Conservation (phyloP, 1,140 invertebrate species). For the Ericerus pela region DNA sequence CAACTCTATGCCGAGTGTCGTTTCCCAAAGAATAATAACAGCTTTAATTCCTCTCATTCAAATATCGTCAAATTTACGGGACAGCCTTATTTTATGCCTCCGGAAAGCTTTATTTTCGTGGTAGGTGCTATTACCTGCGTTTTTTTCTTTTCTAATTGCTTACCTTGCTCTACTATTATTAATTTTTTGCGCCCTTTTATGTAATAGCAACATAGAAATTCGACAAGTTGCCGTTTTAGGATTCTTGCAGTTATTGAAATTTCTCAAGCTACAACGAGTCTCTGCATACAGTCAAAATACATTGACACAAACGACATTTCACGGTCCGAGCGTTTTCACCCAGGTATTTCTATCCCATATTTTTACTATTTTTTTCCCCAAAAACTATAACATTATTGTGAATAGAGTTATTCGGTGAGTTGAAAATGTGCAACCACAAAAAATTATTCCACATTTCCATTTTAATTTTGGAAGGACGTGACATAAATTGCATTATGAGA, state of each 20-base stretch:
- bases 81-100: conserved; percentile 38
- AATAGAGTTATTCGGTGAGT: background rate
- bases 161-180: background rate
- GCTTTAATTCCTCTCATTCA: conserved; percentile 36
- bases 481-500: no score
- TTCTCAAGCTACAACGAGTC: conserved; percentile 6
- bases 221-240: conserved; percentile 14
- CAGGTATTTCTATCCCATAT: conserved; percentile 1
- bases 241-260: conserved; percentile 15
- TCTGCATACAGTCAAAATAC: conserved; percentile 15
- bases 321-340: conserved; percentile 16
- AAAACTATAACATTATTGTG: background rate
- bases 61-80: conserved; percentile 33
- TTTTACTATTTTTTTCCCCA: background rate
- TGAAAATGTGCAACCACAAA: no score
- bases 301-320: conserved; percentile 5
- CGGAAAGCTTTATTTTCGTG: conserved; percentile 39
- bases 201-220: conserved; percentile 9
- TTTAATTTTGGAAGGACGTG: no score
- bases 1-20: conserved; percentile 29
- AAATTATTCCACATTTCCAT: no score
- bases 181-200: no score
- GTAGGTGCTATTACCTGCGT: no score
- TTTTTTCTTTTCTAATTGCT: no score
- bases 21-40: conserved; percentile 33